These are phyloP conservation scores for Volucella inanis DNA, from an alignment of 2,888 invertebrate species.

Conservation along the genomic window DNA sequence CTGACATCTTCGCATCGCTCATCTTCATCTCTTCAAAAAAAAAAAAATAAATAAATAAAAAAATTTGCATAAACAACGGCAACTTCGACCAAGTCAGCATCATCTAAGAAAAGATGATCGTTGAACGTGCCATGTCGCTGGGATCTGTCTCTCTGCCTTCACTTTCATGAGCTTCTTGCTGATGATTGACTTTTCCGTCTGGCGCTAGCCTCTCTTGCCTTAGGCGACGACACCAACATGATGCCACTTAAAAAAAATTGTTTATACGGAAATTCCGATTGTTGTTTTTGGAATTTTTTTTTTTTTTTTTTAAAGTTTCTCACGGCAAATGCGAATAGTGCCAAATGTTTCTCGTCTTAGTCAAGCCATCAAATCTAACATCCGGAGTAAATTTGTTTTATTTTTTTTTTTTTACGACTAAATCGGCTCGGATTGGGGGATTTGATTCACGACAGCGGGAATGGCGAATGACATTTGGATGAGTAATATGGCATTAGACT, in stretches of 20 bases:
- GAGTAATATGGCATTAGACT: conserved; percentile 61
- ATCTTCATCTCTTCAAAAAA: conserved; percentile 54
- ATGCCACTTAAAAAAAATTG: conserved; percentile 54
- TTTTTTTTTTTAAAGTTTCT: conserved; percentile 36
- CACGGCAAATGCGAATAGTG: conserved; percentile 43
- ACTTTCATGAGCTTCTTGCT: conserved; percentile 15
- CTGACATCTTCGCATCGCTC: conserved; percentile 49
- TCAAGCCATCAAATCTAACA: conserved; percentile 48
- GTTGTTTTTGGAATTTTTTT: conserved; percentile 3
- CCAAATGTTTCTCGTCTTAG: conserved; percentile 45
- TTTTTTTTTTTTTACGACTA: conserved; percentile 6
- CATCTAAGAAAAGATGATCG: conserved; percentile 11
- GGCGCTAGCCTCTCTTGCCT: conserved; percentile 64
- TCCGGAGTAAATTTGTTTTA: conserved; percentile 34
- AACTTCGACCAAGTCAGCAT: conserved; percentile 14
- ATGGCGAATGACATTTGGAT: conserved; percentile 56
- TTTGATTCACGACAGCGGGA: conserved; percentile 3
- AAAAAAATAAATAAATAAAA: background rate
- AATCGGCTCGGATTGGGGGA: conserved; percentile 2
- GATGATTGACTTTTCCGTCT: conserved; percentile 70
- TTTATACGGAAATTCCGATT: conserved; percentile 23
- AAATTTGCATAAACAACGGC: conserved; percentile 60
- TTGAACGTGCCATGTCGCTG: conserved; percentile 30
- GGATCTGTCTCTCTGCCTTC: conserved; percentile 45
- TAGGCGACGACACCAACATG: conserved; percentile 27